Evolutionary conservation across 2,888 invertebrate species (phyloP).

Genomic region (Microctonus hyperodae): DNA sequence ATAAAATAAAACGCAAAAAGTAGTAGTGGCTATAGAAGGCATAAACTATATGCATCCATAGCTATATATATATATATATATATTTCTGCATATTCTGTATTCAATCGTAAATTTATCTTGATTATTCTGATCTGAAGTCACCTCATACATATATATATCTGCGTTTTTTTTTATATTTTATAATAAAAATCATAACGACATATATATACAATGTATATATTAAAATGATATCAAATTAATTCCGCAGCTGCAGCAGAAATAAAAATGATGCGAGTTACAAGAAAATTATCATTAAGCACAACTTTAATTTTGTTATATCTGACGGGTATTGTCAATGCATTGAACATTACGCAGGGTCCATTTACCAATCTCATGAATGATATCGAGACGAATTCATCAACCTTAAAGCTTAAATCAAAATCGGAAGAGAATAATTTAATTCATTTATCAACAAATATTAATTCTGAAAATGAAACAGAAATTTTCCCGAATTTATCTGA

Average conservation of each 20-base stretch:
- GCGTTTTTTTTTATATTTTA: not conserved
- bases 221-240: constrained; percentile 22
- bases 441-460: not conserved
- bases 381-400: constrained; percentile 22
- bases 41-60: constrained; percentile 48
- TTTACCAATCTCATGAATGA: constrained; percentile 36
- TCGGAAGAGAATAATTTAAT: constrained; percentile 28
- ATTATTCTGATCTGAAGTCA: constrained; percentile 41
- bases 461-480: constrained; percentile 1
- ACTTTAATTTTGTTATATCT: constrained; percentile 24
- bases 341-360: constrained; percentile 21
- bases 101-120: constrained; percentile 37
- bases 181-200: not conserved
- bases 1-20: not conserved
- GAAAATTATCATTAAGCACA: not conserved
- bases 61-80: constrained; percentile 46
- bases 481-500: constrained; percentile 25
- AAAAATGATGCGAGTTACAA: constrained; percentile 9
- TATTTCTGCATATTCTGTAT: constrained; percentile 42
- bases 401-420: constrained; percentile 41
- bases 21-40: constrained; percentile 38
- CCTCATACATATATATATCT: constrained; percentile 32
- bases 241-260: not conserved
- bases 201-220: constrained; percentile 11
- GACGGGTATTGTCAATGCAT: constrained; percentile 16